Conservation (phyloP, 2,797 vertebrate species). For the Poecilia gillii region DNA sequence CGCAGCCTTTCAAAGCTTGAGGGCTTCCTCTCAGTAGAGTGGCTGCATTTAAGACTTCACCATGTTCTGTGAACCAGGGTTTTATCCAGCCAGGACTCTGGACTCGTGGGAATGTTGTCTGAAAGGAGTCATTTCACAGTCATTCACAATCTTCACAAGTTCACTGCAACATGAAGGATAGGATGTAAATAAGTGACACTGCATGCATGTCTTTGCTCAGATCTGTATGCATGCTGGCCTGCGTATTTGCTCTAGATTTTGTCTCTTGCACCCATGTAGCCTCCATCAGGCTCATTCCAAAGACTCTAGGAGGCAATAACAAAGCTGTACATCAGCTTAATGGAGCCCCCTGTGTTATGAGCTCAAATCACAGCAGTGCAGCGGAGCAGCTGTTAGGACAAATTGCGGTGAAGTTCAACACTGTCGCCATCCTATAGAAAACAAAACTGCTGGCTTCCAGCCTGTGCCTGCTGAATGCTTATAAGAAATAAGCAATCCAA, state of each 20-base stretch:
- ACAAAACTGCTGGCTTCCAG: slow-evolving; percentile 54
- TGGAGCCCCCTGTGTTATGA: slow-evolving; percentile 32
- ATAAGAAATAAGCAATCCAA: slow-evolving; percentile 49
- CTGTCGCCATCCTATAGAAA: slow-evolving; percentile 37
- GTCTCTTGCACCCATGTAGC: slow-evolving; percentile 8
- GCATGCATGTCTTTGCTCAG: slow-evolving; percentile 24
- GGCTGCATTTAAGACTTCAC: slow-evolving; percentile 7
- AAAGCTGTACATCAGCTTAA: slow-evolving; percentile 42
- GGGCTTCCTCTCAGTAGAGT: not conserved
- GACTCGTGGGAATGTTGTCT: slow-evolving; percentile 32
- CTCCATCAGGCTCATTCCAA: slow-evolving; percentile 37
- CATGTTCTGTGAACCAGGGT: slow-evolving; percentile 20
- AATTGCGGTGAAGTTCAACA: slow-evolving; percentile 34
- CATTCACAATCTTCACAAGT: slow-evolving; percentile 33
- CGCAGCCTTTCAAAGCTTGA: not conserved
- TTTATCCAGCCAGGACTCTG: not conserved
- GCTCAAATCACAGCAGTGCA: slow-evolving; percentile 26
- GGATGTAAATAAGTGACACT: slow-evolving; percentile 11
- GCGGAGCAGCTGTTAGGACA: slow-evolving; percentile 31
- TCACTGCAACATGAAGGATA: slow-evolving; percentile 26
- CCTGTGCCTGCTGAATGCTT: slow-evolving; percentile 34
- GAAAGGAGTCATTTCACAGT: slow-evolving; percentile 25
- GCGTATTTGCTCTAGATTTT: slow-evolving; percentile 15
- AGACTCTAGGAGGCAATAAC: slow-evolving; percentile 25
- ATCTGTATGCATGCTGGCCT: not conserved